Percentiles rank a stretch among this genome's conserved stretches.
Conservation (phyloP, 1,140 invertebrate genomes). For the Condylostylus longicornis region DNA sequence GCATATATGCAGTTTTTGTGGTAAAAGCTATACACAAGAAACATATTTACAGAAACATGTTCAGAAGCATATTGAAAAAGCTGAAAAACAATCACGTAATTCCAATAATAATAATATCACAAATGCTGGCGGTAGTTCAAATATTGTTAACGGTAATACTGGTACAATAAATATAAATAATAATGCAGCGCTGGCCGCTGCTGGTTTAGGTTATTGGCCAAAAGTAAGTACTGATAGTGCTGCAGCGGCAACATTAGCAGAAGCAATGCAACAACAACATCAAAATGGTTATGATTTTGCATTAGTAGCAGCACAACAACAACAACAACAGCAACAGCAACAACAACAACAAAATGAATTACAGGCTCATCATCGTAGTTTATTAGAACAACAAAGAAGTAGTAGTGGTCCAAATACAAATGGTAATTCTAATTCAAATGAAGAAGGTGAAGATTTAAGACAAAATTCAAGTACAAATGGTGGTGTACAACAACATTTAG, state of each 20-base stretch:
- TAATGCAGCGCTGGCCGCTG: slow-evolving; percentile 25
- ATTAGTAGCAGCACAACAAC: slow-evolving; percentile 15
- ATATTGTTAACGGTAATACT: too few relatives aligned
- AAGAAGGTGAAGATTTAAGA: slow-evolving; percentile 38
- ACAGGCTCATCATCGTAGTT: slow-evolving; percentile 25
- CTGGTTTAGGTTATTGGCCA: slow-evolving; percentile 51
- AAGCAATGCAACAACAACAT: slow-evolving; percentile 34
- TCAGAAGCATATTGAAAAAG: slow-evolving; percentile 89
- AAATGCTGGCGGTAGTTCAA: slow-evolving; percentile 33
- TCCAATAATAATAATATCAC: slow-evolving; percentile 19
- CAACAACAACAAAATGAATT: slow-evolving; percentile 14
- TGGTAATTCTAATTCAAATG: slow-evolving; percentile 30
- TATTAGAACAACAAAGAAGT: slow-evolving; percentile 17
- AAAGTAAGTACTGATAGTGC: slow-evolving; percentile 59
- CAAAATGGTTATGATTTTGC: slow-evolving; percentile 29
- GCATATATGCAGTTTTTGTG: slow-evolving; percentile 95
- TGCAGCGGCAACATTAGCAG: slow-evolving; percentile 44
- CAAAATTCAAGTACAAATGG: slow-evolving; percentile 27
- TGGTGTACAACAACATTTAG: slow-evolving; percentile 20
- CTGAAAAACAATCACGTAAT: slow-evolving; percentile 65
- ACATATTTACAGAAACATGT: slow-evolving; percentile 96
- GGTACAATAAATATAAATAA: too few relatives aligned
- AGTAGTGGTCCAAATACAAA: slow-evolving; percentile 21
- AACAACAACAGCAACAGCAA: slow-evolving; percentile 11
- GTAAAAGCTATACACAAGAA: slow-evolving; percentile 96